phyloP scores from a whole-genome alignment of 2,797 vertebrate species.

The Sebastes itinus region DNA sequence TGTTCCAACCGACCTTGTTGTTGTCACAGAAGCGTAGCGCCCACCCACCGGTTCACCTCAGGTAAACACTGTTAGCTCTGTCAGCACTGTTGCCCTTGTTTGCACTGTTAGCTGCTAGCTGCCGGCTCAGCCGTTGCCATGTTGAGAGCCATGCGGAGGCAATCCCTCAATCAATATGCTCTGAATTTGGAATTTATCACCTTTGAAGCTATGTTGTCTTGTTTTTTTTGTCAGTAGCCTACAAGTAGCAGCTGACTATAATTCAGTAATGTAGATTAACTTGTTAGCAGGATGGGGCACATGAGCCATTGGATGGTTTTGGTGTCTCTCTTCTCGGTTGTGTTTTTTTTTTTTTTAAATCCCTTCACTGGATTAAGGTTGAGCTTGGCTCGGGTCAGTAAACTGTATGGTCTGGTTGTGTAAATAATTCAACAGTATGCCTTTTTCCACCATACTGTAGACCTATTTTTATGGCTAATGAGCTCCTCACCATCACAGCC shows the following conservation, averaged over 20 bases:
- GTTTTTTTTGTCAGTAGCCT: neutral
- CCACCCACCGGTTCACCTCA: neutral
- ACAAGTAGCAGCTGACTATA: neutral
- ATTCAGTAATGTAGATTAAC: neutral
- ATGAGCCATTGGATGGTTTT: neutral
- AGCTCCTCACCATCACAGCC: constrained; percentile 28
- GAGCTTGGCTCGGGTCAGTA: neutral
- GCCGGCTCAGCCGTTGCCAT: neutral
- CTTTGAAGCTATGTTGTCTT: neutral
- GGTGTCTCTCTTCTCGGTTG: neutral
- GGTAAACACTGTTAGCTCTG: neutral
- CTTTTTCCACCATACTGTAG: neutral
- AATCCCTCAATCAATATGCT: neutral
- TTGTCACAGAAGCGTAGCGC: neutral
- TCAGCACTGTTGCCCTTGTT: too few relatives aligned
- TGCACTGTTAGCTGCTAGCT: neutral
- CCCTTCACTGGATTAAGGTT: neutral
- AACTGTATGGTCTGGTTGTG: neutral
- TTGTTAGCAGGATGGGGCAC: neutral
- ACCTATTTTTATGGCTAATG: constrained; percentile 33
- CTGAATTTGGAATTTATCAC: neutral
- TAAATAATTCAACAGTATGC: constrained; percentile 39
- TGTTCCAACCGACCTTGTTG: neutral
- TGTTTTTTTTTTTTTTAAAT: neutral
- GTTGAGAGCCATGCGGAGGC: too few relatives aligned